Evolutionary conservation across 2,113 vertebrate species (phyloP), one percentile per base, ranked within the genome.

Genomic region (Melanerpes formicivorus): DNA sequence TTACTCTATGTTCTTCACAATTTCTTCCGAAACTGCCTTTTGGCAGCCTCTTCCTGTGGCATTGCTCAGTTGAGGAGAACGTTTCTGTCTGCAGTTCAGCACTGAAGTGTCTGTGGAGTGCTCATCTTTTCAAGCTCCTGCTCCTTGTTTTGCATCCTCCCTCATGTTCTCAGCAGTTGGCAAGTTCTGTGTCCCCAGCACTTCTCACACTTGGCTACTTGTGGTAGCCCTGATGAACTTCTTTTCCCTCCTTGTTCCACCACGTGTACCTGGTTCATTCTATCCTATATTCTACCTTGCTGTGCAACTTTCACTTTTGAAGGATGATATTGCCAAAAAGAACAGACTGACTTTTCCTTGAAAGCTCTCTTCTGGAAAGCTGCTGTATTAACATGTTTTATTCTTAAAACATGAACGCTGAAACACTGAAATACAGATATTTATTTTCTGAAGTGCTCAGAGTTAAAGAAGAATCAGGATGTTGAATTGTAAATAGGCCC

Each of bases 401-500:
- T 71, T 89, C 92, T 89, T 84, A 82, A 93, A 92, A 48, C 34
- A 89, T 34, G 34, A 34, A 34, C 34, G 7, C 34, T 34, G 34
- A 63, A 89, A 86, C 55, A 54, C 94, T 91, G 56, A 92, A 95
- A 93, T 78, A 80, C 46, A 86, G 85, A 27, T 93, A 91, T 88
- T 93, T 96, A 83, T 93, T 95, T 94, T 91, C 63, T 87, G 65
- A 95, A 94, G 90, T 86, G 50, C 70, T 91, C 66, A 32, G 69
- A 92, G 76, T 93, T 94, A 82, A 78, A 85, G 87, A 90, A 94
- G 84, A 93, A 88, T 83, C 54, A 80, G 93, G 90, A 91, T 85
- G 77, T 80, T 72, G 89, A 90, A 78, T 86, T 91, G 90, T 96
- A 94, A 93, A 96, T 93, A 95, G 90, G 40, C 90, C 91, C 87